Conservation (phyloP, 2,113 vertebrate genomes). For the Sylvietta virens region DNA sequence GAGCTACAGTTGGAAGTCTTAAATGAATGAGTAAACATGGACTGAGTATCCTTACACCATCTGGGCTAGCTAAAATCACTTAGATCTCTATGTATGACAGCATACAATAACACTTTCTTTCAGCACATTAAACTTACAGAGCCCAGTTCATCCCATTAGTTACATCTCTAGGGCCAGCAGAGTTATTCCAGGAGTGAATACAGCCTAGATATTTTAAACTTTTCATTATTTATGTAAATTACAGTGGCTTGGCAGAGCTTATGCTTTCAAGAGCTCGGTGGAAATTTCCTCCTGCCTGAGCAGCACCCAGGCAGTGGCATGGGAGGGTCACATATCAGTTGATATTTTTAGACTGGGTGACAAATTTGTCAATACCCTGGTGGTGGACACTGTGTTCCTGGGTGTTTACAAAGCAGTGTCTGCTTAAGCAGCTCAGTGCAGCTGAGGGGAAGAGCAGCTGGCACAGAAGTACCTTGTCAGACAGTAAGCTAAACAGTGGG, state of each 20-base stretch:
- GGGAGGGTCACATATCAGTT: not conserved
- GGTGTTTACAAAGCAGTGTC: not conserved
- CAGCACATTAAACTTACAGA: not conserved
- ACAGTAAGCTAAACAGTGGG: not conserved
- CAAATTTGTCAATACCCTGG: not conserved
- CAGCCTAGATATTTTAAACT: not conserved
- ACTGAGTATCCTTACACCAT: not conserved
- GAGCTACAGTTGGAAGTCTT: not conserved
- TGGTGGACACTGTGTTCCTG: not conserved
- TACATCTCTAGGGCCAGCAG: not conserved
- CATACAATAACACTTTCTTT: not conserved
- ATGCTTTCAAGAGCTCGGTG: not conserved
- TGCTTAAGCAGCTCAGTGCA: not conserved
- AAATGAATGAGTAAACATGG: not conserved
- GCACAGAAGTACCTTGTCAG: not conserved
- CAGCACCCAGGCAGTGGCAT: not conserved
- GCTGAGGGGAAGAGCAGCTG: not conserved
- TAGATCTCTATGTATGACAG: not conserved
- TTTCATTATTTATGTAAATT: slow-evolving; percentile 22
- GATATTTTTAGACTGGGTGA: not conserved
- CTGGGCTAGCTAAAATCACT: not conserved
- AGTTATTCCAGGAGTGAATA: not conserved
- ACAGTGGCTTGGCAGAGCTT: not conserved
- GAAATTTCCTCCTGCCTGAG: not conserved
- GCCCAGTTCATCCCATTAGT: not conserved